Evolutionary conservation across 92 coral and sea anemone genomes (phyloP).

Genomic region (Micromussa lordhowensis): DNA sequence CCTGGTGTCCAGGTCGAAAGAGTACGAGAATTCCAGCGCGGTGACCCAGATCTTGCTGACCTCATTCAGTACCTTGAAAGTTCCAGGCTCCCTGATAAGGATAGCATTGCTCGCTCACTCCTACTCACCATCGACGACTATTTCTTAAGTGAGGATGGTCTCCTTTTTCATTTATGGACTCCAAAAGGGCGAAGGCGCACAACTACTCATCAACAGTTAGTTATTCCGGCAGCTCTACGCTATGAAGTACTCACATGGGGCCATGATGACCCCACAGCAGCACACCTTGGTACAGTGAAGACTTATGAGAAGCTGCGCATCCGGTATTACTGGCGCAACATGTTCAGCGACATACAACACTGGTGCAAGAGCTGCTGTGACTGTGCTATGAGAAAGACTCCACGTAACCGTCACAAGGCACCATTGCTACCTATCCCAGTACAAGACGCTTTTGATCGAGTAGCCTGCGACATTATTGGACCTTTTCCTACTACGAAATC

Average conservation of each 20-base stretch:
- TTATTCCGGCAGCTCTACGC: constrained; percentile 51
- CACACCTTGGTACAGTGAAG: constrained; percentile 63
- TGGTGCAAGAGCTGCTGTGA: constrained; percentile 56
- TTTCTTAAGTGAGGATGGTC: constrained; percentile 51
- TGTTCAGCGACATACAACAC: constrained; percentile 59
- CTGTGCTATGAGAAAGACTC: constrained; percentile 60
- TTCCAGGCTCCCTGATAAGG: constrained; percentile 36
- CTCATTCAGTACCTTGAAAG: constrained; percentile 52
- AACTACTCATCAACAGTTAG: constrained; percentile 38
- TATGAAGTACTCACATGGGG: constrained; percentile 57
- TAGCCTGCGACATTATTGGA: constrained; percentile 55
- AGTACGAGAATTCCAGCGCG: constrained; percentile 52
- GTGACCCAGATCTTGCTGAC: constrained; percentile 48
- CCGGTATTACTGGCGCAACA: constrained; percentile 63
- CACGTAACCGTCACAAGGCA: constrained; percentile 35
- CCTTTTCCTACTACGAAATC: too few relatives aligned
- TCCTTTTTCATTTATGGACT: constrained; percentile 56
- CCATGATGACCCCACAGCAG: constrained; percentile 63
- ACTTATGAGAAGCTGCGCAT: constrained; percentile 68
- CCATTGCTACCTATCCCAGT: constrained; percentile 63
- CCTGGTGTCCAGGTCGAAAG: constrained; percentile 26
- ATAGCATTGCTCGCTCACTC: constrained; percentile 25
- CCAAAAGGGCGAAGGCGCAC: constrained; percentile 22
- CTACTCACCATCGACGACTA: constrained; percentile 53
- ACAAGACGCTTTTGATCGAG: constrained; percentile 47